Conservation (phyloP, 1,140 invertebrate genomes). For the Eumaeus atala region DNA sequence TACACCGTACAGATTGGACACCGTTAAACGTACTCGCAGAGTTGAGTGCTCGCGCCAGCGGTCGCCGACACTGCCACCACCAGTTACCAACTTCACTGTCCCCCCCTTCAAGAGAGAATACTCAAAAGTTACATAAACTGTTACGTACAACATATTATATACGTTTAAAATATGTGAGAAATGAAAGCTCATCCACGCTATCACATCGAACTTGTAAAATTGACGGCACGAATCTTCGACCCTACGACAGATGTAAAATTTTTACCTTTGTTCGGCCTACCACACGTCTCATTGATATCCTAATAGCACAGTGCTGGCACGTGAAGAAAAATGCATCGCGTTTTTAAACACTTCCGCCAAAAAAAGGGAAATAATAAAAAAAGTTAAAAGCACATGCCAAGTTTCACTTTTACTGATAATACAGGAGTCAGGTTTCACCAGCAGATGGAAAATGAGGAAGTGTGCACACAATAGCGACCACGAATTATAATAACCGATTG, state of each 20-base stretch:
- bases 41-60: slow-evolving; percentile 62
- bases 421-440: slow-evolving; percentile 47
- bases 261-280: slow-evolving; percentile 4
- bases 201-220: background rate
- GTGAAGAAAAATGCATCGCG: slow-evolving; percentile 29
- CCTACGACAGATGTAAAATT: background rate
- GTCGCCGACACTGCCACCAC: slow-evolving; percentile 55
- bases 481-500: slow-evolving; percentile 40
- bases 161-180: slow-evolving; percentile 5
- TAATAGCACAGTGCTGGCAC: slow-evolving; percentile 9
- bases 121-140: slow-evolving; percentile 9
- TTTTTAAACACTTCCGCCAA: slow-evolving; percentile 29
- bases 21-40: slow-evolving; percentile 62
- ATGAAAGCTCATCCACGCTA: background rate
- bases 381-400: slow-evolving; percentile 33
- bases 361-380: slow-evolving; percentile 29
- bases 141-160: background rate
- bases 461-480: slow-evolving; percentile 37
- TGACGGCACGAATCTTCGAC: background rate
- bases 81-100: slow-evolving; percentile 27
- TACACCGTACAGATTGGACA: slow-evolving; percentile 36
- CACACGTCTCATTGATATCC: slow-evolving; percentile 22
- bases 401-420: slow-evolving; percentile 55
- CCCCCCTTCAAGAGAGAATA: slow-evolving; percentile 9
- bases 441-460: slow-evolving; percentile 59